Conservation (phyloP, 2,888 invertebrate genomes). For the Caenorhabditis sp. region DNA sequence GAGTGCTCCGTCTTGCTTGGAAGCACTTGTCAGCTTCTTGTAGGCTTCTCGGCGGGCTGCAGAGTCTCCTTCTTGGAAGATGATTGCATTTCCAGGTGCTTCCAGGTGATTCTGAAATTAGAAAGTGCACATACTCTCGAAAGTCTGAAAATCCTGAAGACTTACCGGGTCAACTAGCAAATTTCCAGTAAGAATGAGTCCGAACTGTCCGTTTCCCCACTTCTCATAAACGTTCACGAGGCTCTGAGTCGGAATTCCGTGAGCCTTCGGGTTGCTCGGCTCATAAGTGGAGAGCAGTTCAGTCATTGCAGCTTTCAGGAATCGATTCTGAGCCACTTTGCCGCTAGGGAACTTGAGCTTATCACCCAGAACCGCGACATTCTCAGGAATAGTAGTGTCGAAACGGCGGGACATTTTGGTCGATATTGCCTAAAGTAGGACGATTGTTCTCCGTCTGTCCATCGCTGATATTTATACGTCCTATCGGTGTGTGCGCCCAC, state of each 20-base stretch:
- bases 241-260: constrained; percentile 62
- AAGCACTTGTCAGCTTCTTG: constrained; percentile 32
- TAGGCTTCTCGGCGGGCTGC: constrained; percentile 15
- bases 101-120: constrained; percentile 30
- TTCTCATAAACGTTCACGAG: constrained; percentile 66
- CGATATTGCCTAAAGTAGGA: not conserved
- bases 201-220: constrained; percentile 69
- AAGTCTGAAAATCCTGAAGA: not conserved
- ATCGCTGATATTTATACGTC: not conserved
- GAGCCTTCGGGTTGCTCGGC: constrained; percentile 38
- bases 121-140: not conserved
- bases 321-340: constrained; percentile 44
- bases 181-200: constrained; percentile 69
- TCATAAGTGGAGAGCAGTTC: constrained; percentile 49
- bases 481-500: too few relatives aligned
- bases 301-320: constrained; percentile 47
- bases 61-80: constrained; percentile 26
- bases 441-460: not conserved
- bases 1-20: constrained; percentile 61
- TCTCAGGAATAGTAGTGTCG: constrained; percentile 1
- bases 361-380: constrained; percentile 22
- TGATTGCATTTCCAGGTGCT: constrained; percentile 29
- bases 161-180: constrained; percentile 18
- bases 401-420: constrained; percentile 1
- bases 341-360: constrained; percentile 39